Evolutionary conservation across 2,113 vertebrate species (phyloP), one percentile per base, ranked within the genome.

Genomic region (Regulus satrapa): DNA sequence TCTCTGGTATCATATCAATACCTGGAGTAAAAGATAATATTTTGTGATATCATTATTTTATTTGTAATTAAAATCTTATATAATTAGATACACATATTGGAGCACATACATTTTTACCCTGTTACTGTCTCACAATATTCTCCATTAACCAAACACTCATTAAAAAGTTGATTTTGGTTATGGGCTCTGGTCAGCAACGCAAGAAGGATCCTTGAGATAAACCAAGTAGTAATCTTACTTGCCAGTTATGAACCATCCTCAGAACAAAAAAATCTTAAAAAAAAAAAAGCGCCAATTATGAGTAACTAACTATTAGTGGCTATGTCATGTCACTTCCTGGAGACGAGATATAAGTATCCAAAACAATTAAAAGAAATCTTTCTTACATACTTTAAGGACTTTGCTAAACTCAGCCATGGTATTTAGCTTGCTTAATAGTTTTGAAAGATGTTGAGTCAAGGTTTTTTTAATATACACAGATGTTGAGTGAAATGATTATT

Each of bases 201-300:
- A 68, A 67, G 24, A 78, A 10, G 71, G 20, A 88, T 79, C 9
- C 32, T 68, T 0, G 2, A 77, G 24, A 41, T 49, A 72, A 78
- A 14, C 54, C 21, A 48, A 18, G 14, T 12, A 77, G 18, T 24
- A 18, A 74, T n/a, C 13, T 28, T 69, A 52, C 64, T 59, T 84
- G 5, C 5, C 41, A 74, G 6, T 28, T 62, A 67, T 9, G 7
- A 10, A 61, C 3, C 18, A 43, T 13, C 3, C 6, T 40, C 9
- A 83, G 24, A 58, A 14, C 6, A 1, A 88, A 74, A 66, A 78
- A 38, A 14, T 62, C 73, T 26, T 25, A 3, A 49, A 32, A 31
- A 19, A 28, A 34, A 38, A 45, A 34, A 51, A 40, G 1, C 7
- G 1, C 7, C 17, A 36, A 28, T 40, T 0, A 38, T 17, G 7